Conservation (phyloP, 2,113 vertebrate species). For the Phrynosoma platyrhinos region DNA sequence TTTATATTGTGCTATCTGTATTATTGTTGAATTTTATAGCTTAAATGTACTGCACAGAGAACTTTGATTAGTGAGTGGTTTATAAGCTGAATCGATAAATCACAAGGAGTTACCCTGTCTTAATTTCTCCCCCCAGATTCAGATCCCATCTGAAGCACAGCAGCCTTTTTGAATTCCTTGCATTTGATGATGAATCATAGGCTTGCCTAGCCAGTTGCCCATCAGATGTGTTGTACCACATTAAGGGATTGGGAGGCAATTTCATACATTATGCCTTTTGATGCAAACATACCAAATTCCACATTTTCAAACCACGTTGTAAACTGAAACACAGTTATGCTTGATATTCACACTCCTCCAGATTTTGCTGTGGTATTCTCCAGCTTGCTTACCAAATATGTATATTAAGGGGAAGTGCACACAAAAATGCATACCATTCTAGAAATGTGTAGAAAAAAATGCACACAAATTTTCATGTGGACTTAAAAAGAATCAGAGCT, state of each 20-base stretch:
- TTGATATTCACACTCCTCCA: background rate
- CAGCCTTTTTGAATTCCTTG: background rate
- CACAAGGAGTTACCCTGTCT: background rate
- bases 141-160: background rate
- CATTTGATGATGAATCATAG: background rate
- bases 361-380: background rate
- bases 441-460: too few relatives aligned
- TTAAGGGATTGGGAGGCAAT: too few relatives aligned
- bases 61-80: too few relatives aligned
- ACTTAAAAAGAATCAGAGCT: too few relatives aligned
- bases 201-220: background rate
- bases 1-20: too few relatives aligned
- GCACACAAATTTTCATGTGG: too few relatives aligned
- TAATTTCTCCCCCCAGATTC: too few relatives aligned
- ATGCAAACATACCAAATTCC: background rate
- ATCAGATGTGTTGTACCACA: background rate
- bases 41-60: too few relatives aligned
- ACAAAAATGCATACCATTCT: background rate
- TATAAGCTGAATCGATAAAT: too few relatives aligned
- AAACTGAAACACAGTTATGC: background rate
- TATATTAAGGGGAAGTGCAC: background rate
- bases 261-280: background rate
- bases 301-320: background rate
- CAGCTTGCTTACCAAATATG: too few relatives aligned
- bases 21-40: too few relatives aligned